Base-by-base conservation (phyloP, 2,888 invertebrate genomes). In the Theodoxus fluviatilis region DNA sequence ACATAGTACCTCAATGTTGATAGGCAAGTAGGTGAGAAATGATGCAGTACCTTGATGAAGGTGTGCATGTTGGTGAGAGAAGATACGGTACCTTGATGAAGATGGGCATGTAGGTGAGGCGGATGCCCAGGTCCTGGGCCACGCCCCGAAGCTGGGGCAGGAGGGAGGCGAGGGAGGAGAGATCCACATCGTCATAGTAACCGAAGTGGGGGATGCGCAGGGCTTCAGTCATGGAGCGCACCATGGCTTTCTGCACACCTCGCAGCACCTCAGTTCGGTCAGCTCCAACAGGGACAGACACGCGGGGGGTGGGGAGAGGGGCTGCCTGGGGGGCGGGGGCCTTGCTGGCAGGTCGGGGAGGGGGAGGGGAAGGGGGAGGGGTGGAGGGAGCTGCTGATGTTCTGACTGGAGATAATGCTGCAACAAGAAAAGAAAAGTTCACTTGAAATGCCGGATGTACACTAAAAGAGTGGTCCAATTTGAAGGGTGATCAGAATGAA, bases 31-130 rank as follows among this genome's bases (percentile, higher is more conserved):
- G n/a, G n/a, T n/a, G n/a, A n/a, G n/a, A n/a, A n/a, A n/a, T n/a
- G n/a, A n/a, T n/a, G n/a, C n/a, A n/a, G n/a, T n/a, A n/a, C n/a
- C n/a, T n/a, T n/a, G n/a, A n/a, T n/a, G n/a, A n/a, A n/a, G n/a
- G n/a, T n/a, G n/a, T n/a, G n/a, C n/a, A n/a, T n/a, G n/a, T n/a
- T n/a, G n/a, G n/a, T n/a, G n/a, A n/a, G n/a, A n/a, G n/a, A n/a
- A n/a, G n/a, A n/a, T n/a, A n/a, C n/a, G 69, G 63, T 68, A 86
- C 89, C 90, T 99, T 99, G 47, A 99, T 91, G 81, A 98, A 94
- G 80, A 99, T 93, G 6, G 99, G 98, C 93, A 98, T 93, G 79
- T 93, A 94, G 0, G 96, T 94, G 67, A 99, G 88, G 84, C 94
- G 94, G 1, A 95, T 81, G 70, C 93, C 89, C 28, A 84, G 76